Base-by-base conservation (phyloP, 2,113 vertebrate species). In the Ciconia boyciana region DNA sequence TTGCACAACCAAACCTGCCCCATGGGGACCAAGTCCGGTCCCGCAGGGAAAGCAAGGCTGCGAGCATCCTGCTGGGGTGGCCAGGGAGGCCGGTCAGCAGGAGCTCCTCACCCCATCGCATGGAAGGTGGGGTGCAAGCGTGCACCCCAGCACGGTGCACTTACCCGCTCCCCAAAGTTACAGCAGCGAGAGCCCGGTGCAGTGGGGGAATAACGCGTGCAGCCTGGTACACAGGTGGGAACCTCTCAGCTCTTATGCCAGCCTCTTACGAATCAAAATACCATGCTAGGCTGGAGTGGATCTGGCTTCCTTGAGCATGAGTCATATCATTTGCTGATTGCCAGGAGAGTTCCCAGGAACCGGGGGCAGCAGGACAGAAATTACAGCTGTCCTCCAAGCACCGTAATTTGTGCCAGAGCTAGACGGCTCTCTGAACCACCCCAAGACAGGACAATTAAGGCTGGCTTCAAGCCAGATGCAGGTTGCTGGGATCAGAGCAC, bases 311-410 rank as follows among this genome's bases (percentile, higher is more conserved):
- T 72, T 54, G 52, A 89, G 90, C 12, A 1, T 89, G 96, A 97
- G n/a, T 94, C 94, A 76, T 29, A 69, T 68, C 61, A 16, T 76
- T 76, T 83, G 83, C 83, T 87, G 91, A 76, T 82, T 95, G 94
- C 93, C 96, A 96, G 87, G 81, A 94, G 93, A 91, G 80, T 48
- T 95, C 96, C 95, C 92, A 70, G 92, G 96, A 96, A 90, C 92
- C 1, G 39, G 43, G 89, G 96, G 69, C 95, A 97, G 95, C 54
- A 31, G 89, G 87, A 85, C 93, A 96, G 87, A 92, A 94, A 97
- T 85, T 72, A 75, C 81, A 80, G 84, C 70, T 12, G 1, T 85
- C 82, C 93, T 83, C 78, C 0, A 11, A 95, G 70, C 57, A 26
- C 83, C 39, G 66, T 78, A 87, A 91, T 88, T 94, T 86, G 79